Evolutionary conservation across 2,113 vertebrate genomes (phyloP), one percentile per base, ranked within the genome.

Genomic region (Miniopterus natalensis): DNA sequence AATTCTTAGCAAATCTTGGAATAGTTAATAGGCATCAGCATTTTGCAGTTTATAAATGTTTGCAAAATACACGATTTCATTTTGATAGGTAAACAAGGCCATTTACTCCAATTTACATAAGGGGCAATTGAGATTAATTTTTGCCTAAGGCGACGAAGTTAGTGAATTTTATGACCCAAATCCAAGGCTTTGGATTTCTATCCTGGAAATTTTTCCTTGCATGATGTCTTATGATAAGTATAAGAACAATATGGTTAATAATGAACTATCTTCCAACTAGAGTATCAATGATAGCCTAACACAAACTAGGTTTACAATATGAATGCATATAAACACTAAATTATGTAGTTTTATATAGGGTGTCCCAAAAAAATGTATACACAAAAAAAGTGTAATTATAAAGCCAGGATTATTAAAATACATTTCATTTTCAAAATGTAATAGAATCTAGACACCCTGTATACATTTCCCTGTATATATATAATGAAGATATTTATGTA

Each of bases 111-210:
- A 88, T 77, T 94, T 66, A 86, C 8, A 77, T 89, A 66, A 17
- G 13, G 47, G 4, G 29, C 66, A 95, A 78, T 0, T 71, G 40
- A n/a, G 5, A 13, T 90, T 8, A 87, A 86, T 40, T 95, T 95
- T 78, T 65, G 29, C 15, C 27, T n/a, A 59, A 65, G 36, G 13
- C 59, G 42, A 90, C 14, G 71, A 92, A 87, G 8, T 77, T 57
- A 77, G 27, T 91, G 63, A 85, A 88, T 92, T 92, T 90, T 89
- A 81, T 90, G 68, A 88, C 9, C 36, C 47, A 93, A 73, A 96
- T 89, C 25, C n/a, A 91, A 95, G 49, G 65, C 12, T 81, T 29
- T 89, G 9, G 14, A 45, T 49, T 88, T 29, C 23, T 85, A 70
- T 8, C 23, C 1, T 40, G 17, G 51, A 77, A 36, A 88, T 93